phyloP scores from a whole-genome alignment of 64 coral and sea anemone species.

The Dendrophyllia cribrosa region DNA sequence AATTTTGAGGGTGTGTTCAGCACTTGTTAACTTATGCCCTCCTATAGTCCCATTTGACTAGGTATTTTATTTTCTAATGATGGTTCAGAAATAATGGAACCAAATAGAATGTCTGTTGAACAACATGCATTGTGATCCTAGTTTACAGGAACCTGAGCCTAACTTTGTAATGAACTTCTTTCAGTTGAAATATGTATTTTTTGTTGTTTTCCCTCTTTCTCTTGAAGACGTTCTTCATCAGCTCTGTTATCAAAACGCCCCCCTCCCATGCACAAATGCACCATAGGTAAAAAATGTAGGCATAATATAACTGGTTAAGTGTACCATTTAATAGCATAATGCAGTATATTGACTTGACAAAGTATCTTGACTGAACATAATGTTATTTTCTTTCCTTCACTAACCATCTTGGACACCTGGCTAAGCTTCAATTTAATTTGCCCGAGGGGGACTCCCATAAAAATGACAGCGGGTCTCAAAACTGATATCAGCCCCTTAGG shows the following conservation, averaged over 20 bases:
- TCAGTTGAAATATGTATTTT: constrained; percentile 36
- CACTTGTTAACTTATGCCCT: constrained; percentile 52
- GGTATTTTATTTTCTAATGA: constrained; percentile 16
- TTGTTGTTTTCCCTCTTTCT: constrained; percentile 43
- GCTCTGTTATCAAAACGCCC: constrained; percentile 51
- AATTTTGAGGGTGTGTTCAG: constrained; percentile 27
- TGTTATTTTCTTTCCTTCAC: constrained; percentile 45
- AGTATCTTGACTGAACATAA: constrained; percentile 31
- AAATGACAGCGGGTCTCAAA: constrained; percentile 52
- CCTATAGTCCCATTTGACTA: constrained; percentile 50
- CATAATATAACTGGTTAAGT: constrained; percentile 16
- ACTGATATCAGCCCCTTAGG: constrained; percentile 35
- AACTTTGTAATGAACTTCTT: constrained; percentile 53
- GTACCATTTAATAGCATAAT: constrained; percentile 2
- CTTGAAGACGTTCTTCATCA: constrained; percentile 51
- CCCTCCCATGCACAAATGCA: constrained; percentile 52
- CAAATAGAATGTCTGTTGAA: constrained; percentile 25
- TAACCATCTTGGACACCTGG: constrained; percentile 45
- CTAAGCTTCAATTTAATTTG: constrained; percentile 48
- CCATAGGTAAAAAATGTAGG: constrained; percentile 41
- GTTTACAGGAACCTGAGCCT: constrained; percentile 44
- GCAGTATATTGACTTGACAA: constrained; percentile 36
- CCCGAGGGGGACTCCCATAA: constrained; percentile 17
- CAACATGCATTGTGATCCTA: constrained; percentile 36
- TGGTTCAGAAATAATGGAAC: constrained; percentile 19